These are phyloP conservation scores for Sebastolobus alascanus DNA, from an alignment of 2,797 vertebrate genomes.

Conservation along the genomic window DNA sequence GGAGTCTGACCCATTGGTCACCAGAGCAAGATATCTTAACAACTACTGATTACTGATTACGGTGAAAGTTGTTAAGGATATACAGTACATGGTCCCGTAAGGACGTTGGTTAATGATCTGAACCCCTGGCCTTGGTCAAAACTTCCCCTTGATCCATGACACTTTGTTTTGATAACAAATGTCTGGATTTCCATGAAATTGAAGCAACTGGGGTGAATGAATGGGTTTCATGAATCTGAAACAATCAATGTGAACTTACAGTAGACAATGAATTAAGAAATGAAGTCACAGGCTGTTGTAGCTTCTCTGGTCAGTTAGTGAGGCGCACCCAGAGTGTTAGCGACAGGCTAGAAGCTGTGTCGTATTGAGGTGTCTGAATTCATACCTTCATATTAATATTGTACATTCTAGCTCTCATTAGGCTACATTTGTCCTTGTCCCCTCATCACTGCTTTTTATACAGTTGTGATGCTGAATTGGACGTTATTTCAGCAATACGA, in stretches of 20 bases:
- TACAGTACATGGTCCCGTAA: not conserved
- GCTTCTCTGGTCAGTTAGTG: not conserved
- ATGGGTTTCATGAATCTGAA: not conserved
- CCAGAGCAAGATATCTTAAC: not conserved
- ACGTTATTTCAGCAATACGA: not conserved
- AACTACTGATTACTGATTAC: not conserved
- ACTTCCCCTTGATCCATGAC: not conserved
- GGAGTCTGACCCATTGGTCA: conserved; percentile 7
- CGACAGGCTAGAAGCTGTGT: too few species aligned
- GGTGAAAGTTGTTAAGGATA: not conserved
- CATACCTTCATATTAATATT: not conserved
- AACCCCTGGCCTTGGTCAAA: not conserved
- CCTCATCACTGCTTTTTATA: not conserved
- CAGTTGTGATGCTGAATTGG: not conserved
- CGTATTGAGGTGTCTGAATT: too few species aligned
- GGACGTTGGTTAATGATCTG: not conserved
- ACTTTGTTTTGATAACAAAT: too few species aligned
- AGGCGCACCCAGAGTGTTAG: not conserved
- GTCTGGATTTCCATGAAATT: not conserved
- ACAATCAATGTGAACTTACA: not conserved
- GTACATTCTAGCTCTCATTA: not conserved
- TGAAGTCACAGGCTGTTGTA: not conserved
- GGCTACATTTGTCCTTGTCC: not conserved
- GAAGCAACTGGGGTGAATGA: not conserved
- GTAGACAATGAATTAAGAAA: not conserved